These are phyloP conservation scores for Carassius auratus DNA, from an alignment of 2,113 vertebrate genomes.

Conservation along the genomic window DNA sequence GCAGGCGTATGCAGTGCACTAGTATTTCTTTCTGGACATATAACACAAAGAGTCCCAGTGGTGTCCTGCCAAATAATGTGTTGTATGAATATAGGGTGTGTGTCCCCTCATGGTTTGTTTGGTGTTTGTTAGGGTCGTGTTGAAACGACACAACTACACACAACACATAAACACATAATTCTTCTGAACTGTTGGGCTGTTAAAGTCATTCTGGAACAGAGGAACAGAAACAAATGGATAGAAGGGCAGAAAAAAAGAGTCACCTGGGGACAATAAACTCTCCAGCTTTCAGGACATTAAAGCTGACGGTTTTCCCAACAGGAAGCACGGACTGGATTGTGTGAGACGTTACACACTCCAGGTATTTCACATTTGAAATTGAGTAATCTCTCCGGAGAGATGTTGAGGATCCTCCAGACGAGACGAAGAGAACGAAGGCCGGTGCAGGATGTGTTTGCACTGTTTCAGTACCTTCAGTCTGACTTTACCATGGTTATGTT, in stretches of 20 bases:
- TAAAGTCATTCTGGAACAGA: constrained; percentile 31
- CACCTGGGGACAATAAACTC: constrained; percentile 53
- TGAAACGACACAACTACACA: constrained; percentile 17
- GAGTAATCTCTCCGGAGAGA: neutral
- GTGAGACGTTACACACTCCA: constrained; percentile 4
- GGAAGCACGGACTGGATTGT: neutral
- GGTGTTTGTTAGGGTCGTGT: neutral
- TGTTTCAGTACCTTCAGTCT: neutral
- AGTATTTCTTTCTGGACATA: neutral
- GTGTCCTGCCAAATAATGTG: constrained; percentile 4
- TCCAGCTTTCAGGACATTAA: constrained; percentile 30
- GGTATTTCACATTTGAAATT: constrained; percentile 18
- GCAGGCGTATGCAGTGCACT: neutral
- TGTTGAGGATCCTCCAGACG: constrained; percentile 25
- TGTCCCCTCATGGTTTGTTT: neutral
- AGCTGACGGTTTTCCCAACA: neutral
- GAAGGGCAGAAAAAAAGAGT: constrained; percentile 34
- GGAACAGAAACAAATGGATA: constrained; percentile 46
- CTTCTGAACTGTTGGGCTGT: neutral
- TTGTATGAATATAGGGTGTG: constrained; percentile 3
- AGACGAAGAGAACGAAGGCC: neutral
- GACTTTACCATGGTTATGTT: neutral
- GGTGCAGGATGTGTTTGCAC: constrained; percentile 22
- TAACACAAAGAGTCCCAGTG: constrained; percentile 10
- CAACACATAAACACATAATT: constrained; percentile 24